phyloP scores from a whole-genome alignment of 2,888 invertebrate genomes.

The Lapara coniferarum region DNA sequence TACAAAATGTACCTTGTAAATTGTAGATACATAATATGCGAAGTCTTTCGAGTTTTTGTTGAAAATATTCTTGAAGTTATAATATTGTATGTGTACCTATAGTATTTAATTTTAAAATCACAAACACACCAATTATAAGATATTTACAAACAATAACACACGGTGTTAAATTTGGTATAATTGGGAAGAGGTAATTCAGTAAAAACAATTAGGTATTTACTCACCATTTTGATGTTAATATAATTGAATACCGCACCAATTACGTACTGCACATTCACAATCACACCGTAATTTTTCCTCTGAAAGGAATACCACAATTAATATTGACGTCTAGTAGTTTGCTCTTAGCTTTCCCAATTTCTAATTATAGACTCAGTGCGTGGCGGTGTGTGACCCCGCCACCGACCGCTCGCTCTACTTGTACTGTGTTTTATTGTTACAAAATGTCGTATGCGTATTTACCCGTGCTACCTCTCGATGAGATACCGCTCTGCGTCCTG shows the following conservation, averaged over 20 bases:
- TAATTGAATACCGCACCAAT: neutral
- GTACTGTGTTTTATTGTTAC: constrained; percentile 36
- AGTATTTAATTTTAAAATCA: neutral
- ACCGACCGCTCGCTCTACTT: constrained; percentile 43
- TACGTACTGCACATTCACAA: constrained; percentile 35
- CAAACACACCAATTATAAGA: neutral
- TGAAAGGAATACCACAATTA: constrained; percentile 28
- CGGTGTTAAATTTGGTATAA: neutral
- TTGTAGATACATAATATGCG: too few relatives aligned
- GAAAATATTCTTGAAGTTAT: too few relatives aligned
- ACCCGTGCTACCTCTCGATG: constrained; percentile 68
- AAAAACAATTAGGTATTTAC: constrained; percentile 3
- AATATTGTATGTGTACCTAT: too few relatives aligned
- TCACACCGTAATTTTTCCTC: constrained; percentile 32
- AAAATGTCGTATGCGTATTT: constrained; percentile 69
- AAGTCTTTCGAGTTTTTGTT: too few relatives aligned
- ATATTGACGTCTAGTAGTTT: constrained; percentile 40
- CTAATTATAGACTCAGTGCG: constrained; percentile 68
- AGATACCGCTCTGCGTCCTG: constrained; percentile 81
- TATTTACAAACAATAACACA: neutral
- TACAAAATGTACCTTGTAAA: too few relatives aligned
- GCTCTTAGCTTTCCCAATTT: constrained; percentile 73
- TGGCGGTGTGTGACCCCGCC: constrained; percentile 47
- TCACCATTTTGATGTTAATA: constrained; percentile 37
- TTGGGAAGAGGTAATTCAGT: neutral